A percentile compares a stretch with the other conserved stretches of the same genome.
These are phyloP conservation scores for Protobothrops mucrosquamatus DNA, from an alignment of 2,113 vertebrate genomes.

Conservation along the genomic window DNA sequence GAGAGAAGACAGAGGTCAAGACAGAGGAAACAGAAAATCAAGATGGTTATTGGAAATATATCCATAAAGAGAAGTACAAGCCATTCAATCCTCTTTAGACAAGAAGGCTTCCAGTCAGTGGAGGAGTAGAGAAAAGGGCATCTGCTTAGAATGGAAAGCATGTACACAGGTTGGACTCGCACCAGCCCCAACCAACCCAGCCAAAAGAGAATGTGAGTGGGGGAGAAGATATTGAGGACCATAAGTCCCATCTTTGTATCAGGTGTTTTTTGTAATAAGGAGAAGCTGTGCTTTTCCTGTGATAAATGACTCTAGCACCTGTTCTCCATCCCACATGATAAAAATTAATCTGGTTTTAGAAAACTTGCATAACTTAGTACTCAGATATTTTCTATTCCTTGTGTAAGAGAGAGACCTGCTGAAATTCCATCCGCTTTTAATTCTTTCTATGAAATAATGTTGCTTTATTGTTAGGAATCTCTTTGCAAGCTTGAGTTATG, in stretches of 20 bases:
- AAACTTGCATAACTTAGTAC: background rate
- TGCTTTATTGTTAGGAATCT: background rate
- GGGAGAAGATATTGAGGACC: too few relatives aligned
- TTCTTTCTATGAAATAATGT: background rate
- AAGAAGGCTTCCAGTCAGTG: background rate
- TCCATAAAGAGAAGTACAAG: too few relatives aligned
- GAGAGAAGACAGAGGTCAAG: background rate
- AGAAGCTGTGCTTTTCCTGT: background rate
- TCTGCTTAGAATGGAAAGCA: background rate
- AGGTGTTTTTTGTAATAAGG: background rate
- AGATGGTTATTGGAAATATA: too few relatives aligned
- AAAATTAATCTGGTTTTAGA: background rate
- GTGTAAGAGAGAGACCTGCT: background rate
- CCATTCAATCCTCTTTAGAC: background rate
- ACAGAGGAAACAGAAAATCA: background rate
- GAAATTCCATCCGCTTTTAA: background rate
- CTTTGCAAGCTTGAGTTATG: background rate
- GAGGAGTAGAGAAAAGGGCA: too few relatives aligned
- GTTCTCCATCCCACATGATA: too few relatives aligned
- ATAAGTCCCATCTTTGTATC: background rate
- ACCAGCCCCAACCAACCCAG: background rate
- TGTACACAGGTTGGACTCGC: background rate
- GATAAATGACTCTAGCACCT: too few relatives aligned
- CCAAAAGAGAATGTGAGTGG: too few relatives aligned
- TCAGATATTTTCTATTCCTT: background rate